Evolutionary conservation across 2,113 vertebrate species (phyloP).

Genomic region (Tichodroma muraria): DNA sequence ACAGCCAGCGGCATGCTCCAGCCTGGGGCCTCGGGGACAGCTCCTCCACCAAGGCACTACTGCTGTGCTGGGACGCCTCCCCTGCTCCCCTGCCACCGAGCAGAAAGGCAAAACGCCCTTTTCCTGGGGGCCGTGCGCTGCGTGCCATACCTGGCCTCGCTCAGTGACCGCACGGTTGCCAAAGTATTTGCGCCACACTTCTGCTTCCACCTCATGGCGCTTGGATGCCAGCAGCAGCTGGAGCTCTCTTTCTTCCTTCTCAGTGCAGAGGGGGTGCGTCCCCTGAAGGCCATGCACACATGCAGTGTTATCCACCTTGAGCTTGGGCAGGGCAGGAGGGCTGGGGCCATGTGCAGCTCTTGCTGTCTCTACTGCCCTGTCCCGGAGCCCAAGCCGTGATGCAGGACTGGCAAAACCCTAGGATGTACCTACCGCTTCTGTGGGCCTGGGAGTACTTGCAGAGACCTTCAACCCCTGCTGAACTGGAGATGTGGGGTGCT

Average conservation of each 20-base stretch:
- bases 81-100: neutral
- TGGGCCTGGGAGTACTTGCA: fast-evolving
- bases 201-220: neutral
- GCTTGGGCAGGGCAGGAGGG: neutral
- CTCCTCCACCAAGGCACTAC: neutral
- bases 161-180: neutral
- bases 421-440: neutral
- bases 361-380: neutral
- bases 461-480: neutral
- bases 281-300: neutral
- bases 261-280: neutral
- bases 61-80: neutral
- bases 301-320: neutral
- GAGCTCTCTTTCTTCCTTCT: neutral
- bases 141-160: neutral
- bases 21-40: too few relatives aligned
- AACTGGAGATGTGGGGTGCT: neutral
- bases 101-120: neutral
- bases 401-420: neutral
- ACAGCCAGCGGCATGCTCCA: too few relatives aligned
- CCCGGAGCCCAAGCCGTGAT: neutral
- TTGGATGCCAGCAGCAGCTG: neutral
- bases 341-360: neutral
- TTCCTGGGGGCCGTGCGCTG: too few relatives aligned
- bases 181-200: neutral